A percentile compares a stretch with the other conserved stretches of the same genome.
Evolutionary conservation across 2,888 invertebrate species (phyloP).

Genomic region (Myathropa florea): DNA sequence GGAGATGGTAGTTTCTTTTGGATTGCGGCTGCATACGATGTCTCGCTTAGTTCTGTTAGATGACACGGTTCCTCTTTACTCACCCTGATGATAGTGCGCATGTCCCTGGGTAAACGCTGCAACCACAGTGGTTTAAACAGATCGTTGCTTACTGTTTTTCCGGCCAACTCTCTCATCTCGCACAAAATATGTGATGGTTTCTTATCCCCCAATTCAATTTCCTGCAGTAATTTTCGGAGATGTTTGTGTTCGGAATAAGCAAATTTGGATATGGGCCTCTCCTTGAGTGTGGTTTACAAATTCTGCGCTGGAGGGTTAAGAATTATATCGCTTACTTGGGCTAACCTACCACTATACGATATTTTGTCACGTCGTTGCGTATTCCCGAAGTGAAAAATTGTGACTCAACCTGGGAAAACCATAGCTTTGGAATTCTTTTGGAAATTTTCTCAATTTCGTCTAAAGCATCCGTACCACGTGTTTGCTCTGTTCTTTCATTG

Average conservation of each 20-base stretch:
- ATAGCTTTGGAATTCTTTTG: conserved; percentile 53
- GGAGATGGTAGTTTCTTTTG: background rate
- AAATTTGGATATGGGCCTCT: conserved; percentile 67
- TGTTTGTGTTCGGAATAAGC: conserved; percentile 71
- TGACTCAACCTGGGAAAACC: conserved; percentile 73
- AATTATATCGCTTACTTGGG: conserved; percentile 71
- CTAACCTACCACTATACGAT: conserved; percentile 72
- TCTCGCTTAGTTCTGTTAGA: conserved; percentile 57
- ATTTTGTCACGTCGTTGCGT: conserved; percentile 67
- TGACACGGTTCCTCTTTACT: conserved; percentile 58
- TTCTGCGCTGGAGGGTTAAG: conserved; percentile 54
- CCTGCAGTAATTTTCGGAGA: conserved; percentile 67
- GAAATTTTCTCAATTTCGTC: background rate
- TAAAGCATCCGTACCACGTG: too few species aligned
- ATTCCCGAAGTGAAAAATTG: conserved; percentile 65
- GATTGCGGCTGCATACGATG: conserved; percentile 33
- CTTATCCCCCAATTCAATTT: conserved; percentile 72
- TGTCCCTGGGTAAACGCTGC: conserved; percentile 69
- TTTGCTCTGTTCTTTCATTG: background rate
- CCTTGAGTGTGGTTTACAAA: conserved; percentile 67
- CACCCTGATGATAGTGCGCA: conserved; percentile 66
- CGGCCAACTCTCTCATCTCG: conserved; percentile 73
- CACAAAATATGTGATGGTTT: conserved; percentile 72
- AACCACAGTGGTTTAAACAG: conserved; percentile 72
- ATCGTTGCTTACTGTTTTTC: conserved; percentile 59